phyloP scores from a whole-genome alignment of 2,888 invertebrate genomes.

The Steinernema scapterisci region DNA sequence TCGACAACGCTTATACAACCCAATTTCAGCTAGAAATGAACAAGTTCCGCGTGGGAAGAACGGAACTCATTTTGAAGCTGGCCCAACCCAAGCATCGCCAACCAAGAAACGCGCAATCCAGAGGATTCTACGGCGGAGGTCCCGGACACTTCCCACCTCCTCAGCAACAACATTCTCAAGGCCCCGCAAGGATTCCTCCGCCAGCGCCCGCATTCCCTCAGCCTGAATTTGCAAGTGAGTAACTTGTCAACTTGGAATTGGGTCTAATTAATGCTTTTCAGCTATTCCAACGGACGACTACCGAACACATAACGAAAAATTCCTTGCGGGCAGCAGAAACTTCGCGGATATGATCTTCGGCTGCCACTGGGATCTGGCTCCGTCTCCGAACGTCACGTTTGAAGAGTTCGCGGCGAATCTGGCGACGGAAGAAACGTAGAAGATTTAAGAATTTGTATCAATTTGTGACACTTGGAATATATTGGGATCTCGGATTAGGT shows the following conservation, averaged over 20 bases:
- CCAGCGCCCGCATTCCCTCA: neutral
- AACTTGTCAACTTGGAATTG: neutral
- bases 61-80: slow-evolving; percentile 53
- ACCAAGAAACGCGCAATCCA: neutral
- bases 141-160: neutral
- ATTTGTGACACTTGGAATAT: no score
- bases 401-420: no score
- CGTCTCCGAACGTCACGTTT: neutral
- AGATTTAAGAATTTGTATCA: no score
- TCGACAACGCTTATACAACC: neutral
- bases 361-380: neutral
- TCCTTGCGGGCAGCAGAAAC: neutral
- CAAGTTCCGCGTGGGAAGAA: slow-evolving; percentile 50
- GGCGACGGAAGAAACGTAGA: no score
- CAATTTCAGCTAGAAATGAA: slow-evolving; percentile 68
- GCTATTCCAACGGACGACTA: neutral
- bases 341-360: slow-evolving; percentile 9
- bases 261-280: neutral
- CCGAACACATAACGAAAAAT: neutral
- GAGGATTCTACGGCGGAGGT: neutral
- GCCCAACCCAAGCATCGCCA: slow-evolving; percentile 45
- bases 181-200: neutral
- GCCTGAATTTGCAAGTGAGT: slow-evolving; percentile 14
- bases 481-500: no score
- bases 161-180: neutral